Evolutionary conservation across 2,888 invertebrate genomes (phyloP).

Genomic region (Cacoxenus indagator): DNA sequence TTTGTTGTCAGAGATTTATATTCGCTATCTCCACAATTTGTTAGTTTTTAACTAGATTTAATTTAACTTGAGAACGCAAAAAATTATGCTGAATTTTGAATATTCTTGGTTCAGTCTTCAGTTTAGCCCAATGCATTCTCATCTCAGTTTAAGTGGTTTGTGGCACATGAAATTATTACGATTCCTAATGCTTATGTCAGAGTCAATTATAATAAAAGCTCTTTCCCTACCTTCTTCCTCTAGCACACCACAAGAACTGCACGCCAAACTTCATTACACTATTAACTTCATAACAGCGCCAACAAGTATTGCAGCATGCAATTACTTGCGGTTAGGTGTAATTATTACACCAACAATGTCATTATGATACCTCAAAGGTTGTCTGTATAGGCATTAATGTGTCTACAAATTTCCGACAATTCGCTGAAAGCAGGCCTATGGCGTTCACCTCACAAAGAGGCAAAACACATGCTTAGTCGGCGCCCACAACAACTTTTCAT

Average conservation of each 20-base stretch:
- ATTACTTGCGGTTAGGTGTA: neutral
- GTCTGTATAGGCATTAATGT: neutral
- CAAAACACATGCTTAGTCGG: too few species aligned
- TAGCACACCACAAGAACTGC: too few species aligned
- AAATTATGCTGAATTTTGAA: constrained; percentile 26
- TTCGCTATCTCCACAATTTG: constrained; percentile 40
- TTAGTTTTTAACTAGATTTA: constrained; percentile 41
- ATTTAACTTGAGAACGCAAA: constrained; percentile 2
- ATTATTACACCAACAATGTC: neutral
- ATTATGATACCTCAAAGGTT: neutral
- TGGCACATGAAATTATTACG: too few species aligned
- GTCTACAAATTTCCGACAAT: neutral
- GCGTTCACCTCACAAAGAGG: too few species aligned
- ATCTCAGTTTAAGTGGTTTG: too few species aligned
- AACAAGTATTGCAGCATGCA: neutral
- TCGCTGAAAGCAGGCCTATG: neutral
- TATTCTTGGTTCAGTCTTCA: constrained; percentile 9
- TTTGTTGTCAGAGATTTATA: constrained; percentile 6
- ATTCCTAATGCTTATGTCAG: too few species aligned
- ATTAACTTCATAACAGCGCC: too few species aligned
- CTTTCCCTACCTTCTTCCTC: too few species aligned
- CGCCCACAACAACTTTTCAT: neutral
- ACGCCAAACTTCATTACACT: too few species aligned
- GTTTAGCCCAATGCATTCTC: too few species aligned
- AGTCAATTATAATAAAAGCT: too few species aligned